phyloP scores from a whole-genome alignment of 2,113 vertebrate genomes.

The Cryptomyrus ogoouensis region DNA sequence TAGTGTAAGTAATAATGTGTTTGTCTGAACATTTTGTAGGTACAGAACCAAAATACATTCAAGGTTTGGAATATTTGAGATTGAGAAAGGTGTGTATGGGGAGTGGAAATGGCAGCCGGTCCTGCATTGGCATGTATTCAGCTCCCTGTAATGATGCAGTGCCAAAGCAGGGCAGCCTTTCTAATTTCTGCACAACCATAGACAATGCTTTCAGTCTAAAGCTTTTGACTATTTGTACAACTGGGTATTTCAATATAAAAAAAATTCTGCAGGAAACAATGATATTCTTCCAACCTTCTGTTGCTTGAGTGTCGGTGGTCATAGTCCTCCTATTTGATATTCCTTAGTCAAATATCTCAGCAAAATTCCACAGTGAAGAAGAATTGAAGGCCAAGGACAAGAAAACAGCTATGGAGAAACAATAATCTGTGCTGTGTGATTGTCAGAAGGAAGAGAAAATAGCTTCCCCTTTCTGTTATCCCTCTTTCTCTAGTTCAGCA shows the following conservation, averaged over 20 bases:
- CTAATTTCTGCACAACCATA: neutral
- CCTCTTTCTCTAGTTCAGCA: conserved; percentile 1
- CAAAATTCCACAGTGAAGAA: neutral
- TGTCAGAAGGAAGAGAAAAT: conserved; percentile 25
- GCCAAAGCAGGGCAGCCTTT: neutral
- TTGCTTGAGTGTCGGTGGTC: neutral
- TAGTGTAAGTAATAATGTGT: no score
- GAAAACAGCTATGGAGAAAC: neutral
- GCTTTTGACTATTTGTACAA: neutral
- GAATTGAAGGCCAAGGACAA: neutral
- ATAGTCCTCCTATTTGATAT: neutral
- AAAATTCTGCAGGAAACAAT: neutral
- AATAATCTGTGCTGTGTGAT: neutral
- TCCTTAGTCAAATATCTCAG: neutral
- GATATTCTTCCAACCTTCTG: neutral
- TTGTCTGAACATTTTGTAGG: neutral
- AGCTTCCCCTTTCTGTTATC: conserved; percentile 22
- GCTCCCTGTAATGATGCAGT: neutral
- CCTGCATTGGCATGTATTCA: neutral
- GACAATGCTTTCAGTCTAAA: neutral
- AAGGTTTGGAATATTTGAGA: neutral
- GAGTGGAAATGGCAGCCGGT: neutral
- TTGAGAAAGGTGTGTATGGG: neutral
- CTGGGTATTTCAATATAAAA: neutral
- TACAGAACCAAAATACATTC: neutral